These are phyloP conservation scores for Petrocephalus sullivani DNA, from an alignment of 2,797 vertebrate species.

Conservation along the genomic window DNA sequence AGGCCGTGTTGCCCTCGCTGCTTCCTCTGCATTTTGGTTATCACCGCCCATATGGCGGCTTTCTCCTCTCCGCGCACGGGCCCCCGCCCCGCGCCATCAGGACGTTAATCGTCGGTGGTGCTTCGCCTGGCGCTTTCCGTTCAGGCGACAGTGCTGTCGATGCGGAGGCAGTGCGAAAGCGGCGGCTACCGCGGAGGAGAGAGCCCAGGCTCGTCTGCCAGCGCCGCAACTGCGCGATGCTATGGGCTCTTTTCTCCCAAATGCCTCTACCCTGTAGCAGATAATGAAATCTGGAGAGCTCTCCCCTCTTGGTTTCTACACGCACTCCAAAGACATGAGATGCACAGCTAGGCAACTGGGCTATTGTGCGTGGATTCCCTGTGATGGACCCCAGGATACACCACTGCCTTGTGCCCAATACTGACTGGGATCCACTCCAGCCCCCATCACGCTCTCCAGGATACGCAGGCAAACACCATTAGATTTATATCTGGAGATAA, in stretches of 20 bases:
- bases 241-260: constrained; percentile 6
- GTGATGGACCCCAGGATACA: background rate
- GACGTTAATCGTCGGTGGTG: background rate
- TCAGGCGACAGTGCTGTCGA: constrained; percentile 29
- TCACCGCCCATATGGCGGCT: background rate
- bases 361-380: background rate
- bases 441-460: background rate
- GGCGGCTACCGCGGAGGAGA: constrained; percentile 42
- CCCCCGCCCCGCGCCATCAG: background rate
- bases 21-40: background rate
- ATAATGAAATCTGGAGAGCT: background rate
- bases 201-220: constrained; percentile 53
- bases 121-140: background rate
- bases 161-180: constrained; percentile 37
- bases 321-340: background rate
- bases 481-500: background rate
- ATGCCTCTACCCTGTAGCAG: background rate
- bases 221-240: constrained; percentile 1
- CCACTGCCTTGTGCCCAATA: background rate
- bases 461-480: background rate
- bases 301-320: background rate
- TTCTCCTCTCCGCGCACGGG: background rate
- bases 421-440: background rate
- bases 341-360: background rate
- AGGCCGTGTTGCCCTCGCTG: constrained; percentile 11